Conservation (phyloP, 2,888 invertebrate genomes). For the Nycteola revayana region DNA sequence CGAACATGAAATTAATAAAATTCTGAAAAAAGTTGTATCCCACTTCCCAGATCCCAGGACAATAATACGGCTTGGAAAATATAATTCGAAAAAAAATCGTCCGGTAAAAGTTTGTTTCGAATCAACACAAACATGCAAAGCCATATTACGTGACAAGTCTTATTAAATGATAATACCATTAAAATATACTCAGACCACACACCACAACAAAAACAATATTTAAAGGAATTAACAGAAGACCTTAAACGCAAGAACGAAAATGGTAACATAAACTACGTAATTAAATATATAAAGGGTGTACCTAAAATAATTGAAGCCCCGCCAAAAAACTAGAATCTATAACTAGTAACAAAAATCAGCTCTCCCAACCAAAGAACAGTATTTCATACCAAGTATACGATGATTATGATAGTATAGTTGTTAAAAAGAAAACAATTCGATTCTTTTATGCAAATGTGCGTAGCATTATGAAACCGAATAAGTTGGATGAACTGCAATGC, state of each 20-base stretch:
- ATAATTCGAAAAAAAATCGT: neutral
- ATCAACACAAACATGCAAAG: neutral
- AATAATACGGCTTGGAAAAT: neutral
- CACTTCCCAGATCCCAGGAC: neutral
- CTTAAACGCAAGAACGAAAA: neutral
- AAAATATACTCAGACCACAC: neutral
- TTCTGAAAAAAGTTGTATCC: neutral
- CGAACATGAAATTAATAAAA: neutral
- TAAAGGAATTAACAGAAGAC: slow-evolving; percentile 1
- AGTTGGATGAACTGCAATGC: slow-evolving; percentile 5
- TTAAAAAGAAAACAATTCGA: neutral
- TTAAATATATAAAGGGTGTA: slow-evolving; percentile 4
- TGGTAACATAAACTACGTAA: neutral
- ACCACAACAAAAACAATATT: neutral
- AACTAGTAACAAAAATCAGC: neutral
- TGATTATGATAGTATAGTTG: neutral
- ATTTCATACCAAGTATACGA: slow-evolving; percentile 1
- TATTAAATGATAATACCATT: neutral
- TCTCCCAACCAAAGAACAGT: slow-evolving; percentile 3
- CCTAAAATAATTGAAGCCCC: slow-evolving; percentile 2
- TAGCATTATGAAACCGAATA: neutral
- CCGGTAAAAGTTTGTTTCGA: neutral
- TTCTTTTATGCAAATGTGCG: slow-evolving; percentile 1
- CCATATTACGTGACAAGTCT: neutral
- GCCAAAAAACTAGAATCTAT: slow-evolving; percentile 3